Percentiles rank a stretch among this genome's conserved stretches.
Evolutionary conservation across 1,140 invertebrate species (phyloP).

Genomic region (Vanessa atalanta): DNA sequence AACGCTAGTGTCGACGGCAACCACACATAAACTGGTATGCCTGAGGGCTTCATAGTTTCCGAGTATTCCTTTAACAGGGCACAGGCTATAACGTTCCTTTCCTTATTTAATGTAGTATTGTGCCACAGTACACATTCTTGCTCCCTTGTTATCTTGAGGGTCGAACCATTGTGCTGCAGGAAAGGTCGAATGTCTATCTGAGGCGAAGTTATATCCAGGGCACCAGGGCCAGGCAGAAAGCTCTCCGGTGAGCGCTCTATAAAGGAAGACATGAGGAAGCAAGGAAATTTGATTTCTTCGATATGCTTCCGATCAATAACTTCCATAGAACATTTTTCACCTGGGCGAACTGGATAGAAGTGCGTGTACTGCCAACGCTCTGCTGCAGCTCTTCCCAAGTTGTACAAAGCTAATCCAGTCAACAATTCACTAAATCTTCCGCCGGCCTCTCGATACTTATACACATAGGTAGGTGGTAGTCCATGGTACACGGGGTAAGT

Average conservation of each 20-base stretch:
- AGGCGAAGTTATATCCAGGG: constrained; percentile 60
- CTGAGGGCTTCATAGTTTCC: constrained; percentile 65
- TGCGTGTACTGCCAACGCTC: constrained; percentile 54
- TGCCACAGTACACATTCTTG: constrained; percentile 71
- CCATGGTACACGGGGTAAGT: constrained; percentile 68
- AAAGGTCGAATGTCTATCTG: constrained; percentile 60
- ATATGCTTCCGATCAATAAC: constrained; percentile 56
- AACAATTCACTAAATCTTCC: constrained; percentile 58
- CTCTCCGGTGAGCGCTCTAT: constrained; percentile 50
- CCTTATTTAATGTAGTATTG: constrained; percentile 53
- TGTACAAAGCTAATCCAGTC: constrained; percentile 67
- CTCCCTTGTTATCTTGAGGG: constrained; percentile 54
- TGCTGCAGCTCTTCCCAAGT: constrained; percentile 57
- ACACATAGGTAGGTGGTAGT: constrained; percentile 64
- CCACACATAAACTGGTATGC: constrained; percentile 70
- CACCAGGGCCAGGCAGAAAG: constrained; percentile 38
- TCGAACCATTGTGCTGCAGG: constrained; percentile 46
- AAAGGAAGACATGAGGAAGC: constrained; percentile 68
- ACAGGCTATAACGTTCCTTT: constrained; percentile 59
- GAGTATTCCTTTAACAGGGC: constrained; percentile 65
- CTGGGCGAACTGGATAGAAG: constrained; percentile 45
- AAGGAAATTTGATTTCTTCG: constrained; percentile 62
- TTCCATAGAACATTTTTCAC: constrained; percentile 69
- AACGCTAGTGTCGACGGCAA: constrained; percentile 54
- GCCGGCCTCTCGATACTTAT: constrained; percentile 63